phyloP scores from a whole-genome alignment of 2,888 invertebrate species.

The Endomychus coccineus region DNA sequence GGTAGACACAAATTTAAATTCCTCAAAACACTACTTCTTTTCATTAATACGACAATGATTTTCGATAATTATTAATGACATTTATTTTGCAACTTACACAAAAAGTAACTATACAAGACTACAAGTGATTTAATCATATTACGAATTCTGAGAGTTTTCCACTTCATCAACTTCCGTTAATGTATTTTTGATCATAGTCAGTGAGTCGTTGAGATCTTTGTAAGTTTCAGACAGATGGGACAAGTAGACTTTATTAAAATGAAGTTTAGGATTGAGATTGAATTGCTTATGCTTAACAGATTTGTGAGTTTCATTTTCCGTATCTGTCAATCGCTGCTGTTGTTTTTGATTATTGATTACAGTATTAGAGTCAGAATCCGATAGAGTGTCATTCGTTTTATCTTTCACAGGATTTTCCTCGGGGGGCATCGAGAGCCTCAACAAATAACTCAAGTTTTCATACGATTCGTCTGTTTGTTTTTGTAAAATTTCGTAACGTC shows the following conservation, averaged over 20 bases:
- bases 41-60: not conserved
- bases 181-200: constrained; percentile 14
- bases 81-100: too few species aligned
- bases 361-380: constrained; percentile 9
- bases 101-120: too few species aligned
- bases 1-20: constrained; percentile 27
- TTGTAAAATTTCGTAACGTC: constrained; percentile 30
- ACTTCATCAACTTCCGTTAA: constrained; percentile 13
- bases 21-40: constrained; percentile 23
- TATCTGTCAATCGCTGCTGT: not conserved
- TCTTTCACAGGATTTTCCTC: constrained; percentile 7
- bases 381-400: constrained; percentile 3
- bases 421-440: constrained; percentile 25
- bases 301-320: constrained; percentile 4
- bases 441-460: constrained; percentile 30
- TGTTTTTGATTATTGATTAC: constrained; percentile 5
- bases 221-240: constrained; percentile 14
- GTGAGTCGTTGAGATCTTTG: constrained; percentile 13
- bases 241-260: constrained; percentile 13
- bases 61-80: too few species aligned
- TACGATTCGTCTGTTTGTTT: constrained; percentile 32
- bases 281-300: constrained; percentile 7
- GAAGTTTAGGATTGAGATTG: constrained; percentile 10
- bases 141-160: constrained; percentile 9
- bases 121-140: constrained; percentile 3